Conservation (phyloP, 2,888 invertebrate species). For the Leucania comma region DNA sequence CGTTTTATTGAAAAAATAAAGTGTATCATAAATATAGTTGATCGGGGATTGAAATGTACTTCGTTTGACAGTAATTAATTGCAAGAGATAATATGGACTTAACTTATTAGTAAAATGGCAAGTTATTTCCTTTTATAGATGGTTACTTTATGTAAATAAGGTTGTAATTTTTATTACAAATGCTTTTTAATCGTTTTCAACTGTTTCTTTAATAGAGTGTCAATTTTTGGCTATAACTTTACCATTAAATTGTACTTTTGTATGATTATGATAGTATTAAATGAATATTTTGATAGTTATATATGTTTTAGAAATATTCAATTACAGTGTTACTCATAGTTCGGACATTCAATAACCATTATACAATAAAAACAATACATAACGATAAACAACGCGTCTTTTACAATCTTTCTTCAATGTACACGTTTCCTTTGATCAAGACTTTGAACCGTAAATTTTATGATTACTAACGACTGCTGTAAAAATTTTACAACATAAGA, state of each 20-base stretch:
- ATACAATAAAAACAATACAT: not conserved
- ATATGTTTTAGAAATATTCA: not conserved
- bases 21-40: constrained; percentile 59
- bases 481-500: constrained; percentile 56
- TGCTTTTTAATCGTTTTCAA: not conserved
- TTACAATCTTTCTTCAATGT: constrained; percentile 27
- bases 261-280: no score
- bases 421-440: constrained; percentile 37
- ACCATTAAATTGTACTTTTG: no score
- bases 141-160: constrained; percentile 18
- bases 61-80: constrained; percentile 58
- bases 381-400: not conserved
- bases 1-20: constrained; percentile 52
- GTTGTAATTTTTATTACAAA: constrained; percentile 8
- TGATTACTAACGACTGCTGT: constrained; percentile 46
- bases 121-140: constrained; percentile 25
- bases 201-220: constrained; percentile 20
- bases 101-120: constrained; percentile 28
- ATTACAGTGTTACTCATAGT: not conserved
- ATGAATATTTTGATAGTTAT: no score
- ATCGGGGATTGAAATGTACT: constrained; percentile 38
- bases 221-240: not conserved
- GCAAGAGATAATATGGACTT: constrained; percentile 30
- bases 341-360: not conserved
- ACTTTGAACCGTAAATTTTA: constrained; percentile 47